Conservation (phyloP, 2,888 invertebrate species). For the Saturnia pavonia region DNA sequence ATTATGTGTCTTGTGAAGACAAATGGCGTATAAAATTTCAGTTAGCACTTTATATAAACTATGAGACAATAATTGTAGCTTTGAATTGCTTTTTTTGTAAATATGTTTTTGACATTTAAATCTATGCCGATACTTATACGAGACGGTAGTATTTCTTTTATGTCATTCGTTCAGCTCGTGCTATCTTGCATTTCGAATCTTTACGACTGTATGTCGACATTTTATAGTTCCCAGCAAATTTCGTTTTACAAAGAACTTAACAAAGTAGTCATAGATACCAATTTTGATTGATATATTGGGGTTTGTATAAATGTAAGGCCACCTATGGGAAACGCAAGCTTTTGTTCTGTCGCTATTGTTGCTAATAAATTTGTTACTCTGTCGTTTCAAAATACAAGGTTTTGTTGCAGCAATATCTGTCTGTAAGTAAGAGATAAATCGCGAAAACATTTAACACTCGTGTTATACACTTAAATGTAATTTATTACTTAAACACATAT, state of each 20-base stretch:
- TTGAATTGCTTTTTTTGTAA: too few species aligned
- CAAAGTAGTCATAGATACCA: constrained; percentile 27
- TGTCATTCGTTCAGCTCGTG: constrained; percentile 38
- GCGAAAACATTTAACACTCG: neutral
- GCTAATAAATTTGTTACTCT: constrained; percentile 48
- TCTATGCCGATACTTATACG: too few species aligned
- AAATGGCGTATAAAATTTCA: too few species aligned
- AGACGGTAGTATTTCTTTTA: constrained; percentile 9
- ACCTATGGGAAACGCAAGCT: constrained; percentile 54
- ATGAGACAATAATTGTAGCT: too few species aligned
- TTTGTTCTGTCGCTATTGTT: constrained; percentile 57
- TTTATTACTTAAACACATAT: neutral
- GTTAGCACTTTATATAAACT: too few species aligned
- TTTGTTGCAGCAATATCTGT: constrained; percentile 42
- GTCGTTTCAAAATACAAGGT: constrained; percentile 48
- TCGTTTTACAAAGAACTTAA: too few species aligned
- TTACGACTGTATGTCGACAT: constrained; percentile 49
- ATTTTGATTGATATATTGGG: constrained; percentile 30
- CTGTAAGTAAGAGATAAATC: neutral
- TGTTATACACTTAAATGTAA: neutral
- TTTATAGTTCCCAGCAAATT: constrained; percentile 1
- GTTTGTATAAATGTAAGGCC: constrained; percentile 9
- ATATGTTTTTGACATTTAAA: too few species aligned
- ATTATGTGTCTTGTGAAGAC: too few species aligned
- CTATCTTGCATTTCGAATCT: constrained; percentile 38